Percentiles rank a stretch among this genome's conserved stretches.
Evolutionary conservation across 2,797 vertebrate genomes (phyloP).

Genomic region (Trachurus trachurus): DNA sequence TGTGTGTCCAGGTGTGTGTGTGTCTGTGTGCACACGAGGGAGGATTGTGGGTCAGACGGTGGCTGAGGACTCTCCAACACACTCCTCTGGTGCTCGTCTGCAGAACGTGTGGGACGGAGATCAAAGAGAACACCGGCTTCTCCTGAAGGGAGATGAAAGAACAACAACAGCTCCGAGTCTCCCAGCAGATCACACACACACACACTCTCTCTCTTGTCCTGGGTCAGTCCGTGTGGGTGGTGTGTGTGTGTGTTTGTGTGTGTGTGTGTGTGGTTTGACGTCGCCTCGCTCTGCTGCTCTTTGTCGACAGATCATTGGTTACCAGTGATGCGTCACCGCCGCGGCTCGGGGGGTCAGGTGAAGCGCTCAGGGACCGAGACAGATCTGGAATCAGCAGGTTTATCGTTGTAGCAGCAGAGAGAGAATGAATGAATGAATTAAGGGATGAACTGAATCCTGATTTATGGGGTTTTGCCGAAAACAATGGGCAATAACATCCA

Average conservation of each 20-base stretch:
- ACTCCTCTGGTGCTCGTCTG: constrained; percentile 59
- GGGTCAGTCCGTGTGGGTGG: constrained; percentile 47
- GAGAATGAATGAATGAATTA: too few species aligned
- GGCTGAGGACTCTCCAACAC: constrained; percentile 60
- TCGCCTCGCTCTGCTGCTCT: constrained; percentile 37
- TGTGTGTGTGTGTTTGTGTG: neutral
- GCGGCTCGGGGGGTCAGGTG: constrained; percentile 33
- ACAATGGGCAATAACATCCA: too few species aligned
- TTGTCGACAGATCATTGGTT: constrained; percentile 54
- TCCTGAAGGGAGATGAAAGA: constrained; percentile 54
- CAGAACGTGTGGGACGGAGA: constrained; percentile 63
- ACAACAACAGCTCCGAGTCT: constrained; percentile 36
- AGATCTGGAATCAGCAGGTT: constrained; percentile 9
- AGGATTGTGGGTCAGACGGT: constrained; percentile 60
- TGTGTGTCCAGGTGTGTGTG: constrained; percentile 17
- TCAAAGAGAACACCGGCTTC: constrained; percentile 54
- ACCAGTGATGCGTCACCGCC: constrained; percentile 50
- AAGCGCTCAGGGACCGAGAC: constrained; percentile 44
- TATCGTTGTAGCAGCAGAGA: constrained; percentile 4
- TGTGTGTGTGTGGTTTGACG: constrained; percentile 28
- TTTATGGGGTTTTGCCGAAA: too few species aligned
- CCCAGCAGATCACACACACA: constrained; percentile 20
- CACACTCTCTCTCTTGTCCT: constrained; percentile 17
- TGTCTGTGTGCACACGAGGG: constrained; percentile 26
- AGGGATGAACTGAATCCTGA: too few species aligned